Evolutionary conservation across 1,140 invertebrate species (phyloP).

Genomic region (Monochamus saltuarius): DNA sequence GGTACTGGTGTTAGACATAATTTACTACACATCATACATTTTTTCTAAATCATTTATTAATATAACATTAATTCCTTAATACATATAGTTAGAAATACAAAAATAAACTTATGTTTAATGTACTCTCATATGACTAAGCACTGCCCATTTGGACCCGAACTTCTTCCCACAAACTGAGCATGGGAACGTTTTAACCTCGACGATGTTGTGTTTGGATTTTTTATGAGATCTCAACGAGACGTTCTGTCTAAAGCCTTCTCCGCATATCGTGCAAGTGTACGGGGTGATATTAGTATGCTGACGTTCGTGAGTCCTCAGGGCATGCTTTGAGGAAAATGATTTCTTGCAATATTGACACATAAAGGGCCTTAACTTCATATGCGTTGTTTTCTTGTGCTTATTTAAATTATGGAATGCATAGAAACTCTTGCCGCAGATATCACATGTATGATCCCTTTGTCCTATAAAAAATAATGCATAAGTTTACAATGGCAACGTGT

Average conservation of each 20-base stretch:
- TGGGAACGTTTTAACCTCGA: conserved; percentile 30
- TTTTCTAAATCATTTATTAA: no score
- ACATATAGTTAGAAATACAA: no score
- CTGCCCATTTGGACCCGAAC: conserved; percentile 28
- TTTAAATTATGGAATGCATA: conserved; percentile 36
- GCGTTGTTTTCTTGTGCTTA: conserved; percentile 39
- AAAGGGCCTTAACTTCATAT: conserved; percentile 37
- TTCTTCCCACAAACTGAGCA: conserved; percentile 36
- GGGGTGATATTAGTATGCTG: conserved; percentile 41
- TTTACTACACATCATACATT: no score
- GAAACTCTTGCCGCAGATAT: conserved; percentile 41
- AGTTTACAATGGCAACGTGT: no score
- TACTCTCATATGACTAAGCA: conserved; percentile 29
- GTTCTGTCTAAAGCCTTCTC: conserved; percentile 40
- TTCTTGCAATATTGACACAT: conserved; percentile 36
- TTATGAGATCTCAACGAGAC: conserved; percentile 37
- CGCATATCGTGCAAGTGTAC: conserved; percentile 38
- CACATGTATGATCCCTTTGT: conserved; percentile 35
- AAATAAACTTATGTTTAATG: conserved; percentile 4
- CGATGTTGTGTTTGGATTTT: conserved; percentile 39
- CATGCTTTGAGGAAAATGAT: conserved; percentile 36
- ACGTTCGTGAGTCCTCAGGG: conserved; percentile 34
- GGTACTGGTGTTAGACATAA: no score
- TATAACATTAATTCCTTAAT: no score
- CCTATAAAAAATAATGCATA: conserved; percentile 23